Evolutionary conservation across 2,888 invertebrate species (phyloP), one percentile per base, ranked within the genome.

Genomic region (Tetheella fluctuosa): DNA sequence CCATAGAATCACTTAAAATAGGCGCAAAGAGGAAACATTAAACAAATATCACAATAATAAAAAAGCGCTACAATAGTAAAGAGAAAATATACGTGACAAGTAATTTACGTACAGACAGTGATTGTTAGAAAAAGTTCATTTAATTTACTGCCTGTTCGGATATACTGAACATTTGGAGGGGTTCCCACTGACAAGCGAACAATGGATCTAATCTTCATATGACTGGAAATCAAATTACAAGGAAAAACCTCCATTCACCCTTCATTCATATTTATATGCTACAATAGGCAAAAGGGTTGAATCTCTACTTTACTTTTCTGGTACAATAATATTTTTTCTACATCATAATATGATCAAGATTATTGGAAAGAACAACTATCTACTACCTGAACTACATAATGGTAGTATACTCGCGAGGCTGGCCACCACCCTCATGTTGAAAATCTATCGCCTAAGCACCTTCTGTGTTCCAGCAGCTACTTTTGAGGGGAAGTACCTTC

Each of bases 151-250:
- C 48, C 48, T 48, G 48, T n/a, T 48, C 20, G 34, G 30, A 34
- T 28, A 37, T 55, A 55, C 34, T 55, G 55, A 55, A 20, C 17
- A 34, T 37, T 17, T 55, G 55, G 23, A 37, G 34, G 54, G 54
- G 20, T 55, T 55, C 55, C 37, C 23, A 13, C 34, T 13, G 20
- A 48, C 48, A 37, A 20, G 54, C 55, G 55, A 55, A 55, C 55
- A 55, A 55, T 34, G 34, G 37, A 20, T 34, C 55, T 55, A 55
- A 55, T 55, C 55, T 55, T 37, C 30, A 55, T 55, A 55, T 37
- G 55, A 37, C 55, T 17, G 55, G 55, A 34, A 55, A 55, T 55
- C 55, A 55, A 55, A 55, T 55, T 55, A 55, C 34, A 34, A 55
- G 55, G 55, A 55, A 55, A 55, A 55, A 30, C 34, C 55, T 34